These are phyloP conservation scores for Channa argus DNA, from an alignment of 2,113 vertebrate genomes.

Conservation along the genomic window DNA sequence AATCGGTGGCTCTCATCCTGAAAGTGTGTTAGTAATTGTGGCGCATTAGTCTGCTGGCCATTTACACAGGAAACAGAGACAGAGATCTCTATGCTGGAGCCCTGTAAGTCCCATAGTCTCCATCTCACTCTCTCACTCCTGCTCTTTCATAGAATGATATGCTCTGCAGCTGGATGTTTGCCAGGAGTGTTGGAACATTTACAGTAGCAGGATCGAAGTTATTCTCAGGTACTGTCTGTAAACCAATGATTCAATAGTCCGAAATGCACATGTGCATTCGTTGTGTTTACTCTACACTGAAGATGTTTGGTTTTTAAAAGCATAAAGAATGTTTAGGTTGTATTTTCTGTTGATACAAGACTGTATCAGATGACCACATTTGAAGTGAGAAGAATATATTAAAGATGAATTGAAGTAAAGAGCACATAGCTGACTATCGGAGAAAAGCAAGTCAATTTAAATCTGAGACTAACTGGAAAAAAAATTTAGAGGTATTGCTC, in stretches of 20 bases:
- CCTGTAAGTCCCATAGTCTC: constrained; percentile 1
- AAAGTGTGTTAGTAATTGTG: constrained; percentile 60
- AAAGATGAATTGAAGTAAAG: no score
- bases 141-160: neutral
- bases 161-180: constrained; percentile 15
- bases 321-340: no score
- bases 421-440: no score
- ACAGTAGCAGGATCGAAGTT: constrained; percentile 7
- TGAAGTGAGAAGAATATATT: no score
- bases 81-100: constrained; percentile 36
- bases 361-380: no score
- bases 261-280: neutral
- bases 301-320: no score
- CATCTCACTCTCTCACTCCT: neutral
- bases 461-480: no score
- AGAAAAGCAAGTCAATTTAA: no score
- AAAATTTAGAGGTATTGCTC: no score
- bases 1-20: constrained; percentile 35
- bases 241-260: neutral
- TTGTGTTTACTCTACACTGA: no score
- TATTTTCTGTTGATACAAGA: no score
- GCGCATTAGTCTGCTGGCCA: constrained; percentile 45
- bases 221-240: neutral
- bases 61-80: constrained; percentile 48
- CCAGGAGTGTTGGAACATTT: constrained; percentile 13